Evolutionary conservation across 1,140 invertebrate genomes (phyloP).

Genomic region (Drosophila nigromelanica): DNA sequence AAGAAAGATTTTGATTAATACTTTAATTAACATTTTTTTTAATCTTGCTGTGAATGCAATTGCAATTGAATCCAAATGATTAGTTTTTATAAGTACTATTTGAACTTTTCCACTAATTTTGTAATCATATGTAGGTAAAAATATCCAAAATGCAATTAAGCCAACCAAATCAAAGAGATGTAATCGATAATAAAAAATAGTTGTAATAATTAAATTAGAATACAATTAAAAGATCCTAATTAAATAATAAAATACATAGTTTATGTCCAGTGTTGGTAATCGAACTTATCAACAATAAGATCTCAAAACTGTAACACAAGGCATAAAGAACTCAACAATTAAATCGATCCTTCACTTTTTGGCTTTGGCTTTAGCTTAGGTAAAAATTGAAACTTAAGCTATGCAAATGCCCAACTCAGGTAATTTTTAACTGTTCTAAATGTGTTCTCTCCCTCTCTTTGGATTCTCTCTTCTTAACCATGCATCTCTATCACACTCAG

Average conservation of each 20-base stretch:
- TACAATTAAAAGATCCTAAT: neutral
- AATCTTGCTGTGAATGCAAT: too few species aligned
- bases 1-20: too few species aligned
- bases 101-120: too few species aligned
- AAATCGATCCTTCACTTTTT: neutral
- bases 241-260: neutral
- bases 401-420: slow-evolving; percentile 31
- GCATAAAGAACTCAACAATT: neutral
- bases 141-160: too few species aligned
- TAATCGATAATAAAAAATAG: too few species aligned
- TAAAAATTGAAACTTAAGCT: slow-evolving; percentile 14
- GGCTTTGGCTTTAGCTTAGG: neutral
- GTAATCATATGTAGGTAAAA: too few species aligned
- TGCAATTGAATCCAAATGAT: too few species aligned
- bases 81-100: too few species aligned
- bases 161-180: too few species aligned
- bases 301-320: neutral
- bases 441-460: neutral
- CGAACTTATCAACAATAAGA: neutral
- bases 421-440: neutral
- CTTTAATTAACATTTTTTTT: too few species aligned
- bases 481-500: slow-evolving; percentile 28
- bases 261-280: neutral
- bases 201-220: neutral
- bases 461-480: neutral